phyloP scores from a whole-genome alignment of 2,113 vertebrate species.

The Podarcis cretensis region DNA sequence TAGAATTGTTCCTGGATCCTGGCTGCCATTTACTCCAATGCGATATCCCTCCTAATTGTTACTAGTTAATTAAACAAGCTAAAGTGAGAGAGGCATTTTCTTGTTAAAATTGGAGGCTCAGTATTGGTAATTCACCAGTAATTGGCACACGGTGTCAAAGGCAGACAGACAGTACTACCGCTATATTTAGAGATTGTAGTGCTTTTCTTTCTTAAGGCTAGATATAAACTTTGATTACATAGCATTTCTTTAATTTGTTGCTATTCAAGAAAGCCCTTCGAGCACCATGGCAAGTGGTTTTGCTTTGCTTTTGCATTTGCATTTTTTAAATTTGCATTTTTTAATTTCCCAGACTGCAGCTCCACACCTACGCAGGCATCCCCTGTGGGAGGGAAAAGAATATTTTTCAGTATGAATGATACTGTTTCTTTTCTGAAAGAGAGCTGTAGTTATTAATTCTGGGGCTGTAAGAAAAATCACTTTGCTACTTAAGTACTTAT shows the following conservation, averaged over 20 bases:
- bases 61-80: conserved; percentile 71
- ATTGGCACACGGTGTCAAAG: conserved; percentile 61
- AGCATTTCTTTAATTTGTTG: conserved; percentile 81
- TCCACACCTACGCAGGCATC: conserved; percentile 74
- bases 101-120: conserved; percentile 48
- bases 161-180: conserved; percentile 44
- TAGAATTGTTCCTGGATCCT: conserved; percentile 21
- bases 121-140: conserved; percentile 49
- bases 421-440: conserved; percentile 70
- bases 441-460: conserved; percentile 70
- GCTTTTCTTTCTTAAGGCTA: conserved; percentile 76
- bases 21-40: conserved; percentile 28
- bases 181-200: conserved; percentile 76
- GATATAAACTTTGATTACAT: conserved; percentile 83
- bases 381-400: conserved; percentile 71
- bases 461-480: conserved; percentile 60
- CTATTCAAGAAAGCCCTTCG: conserved; percentile 79
- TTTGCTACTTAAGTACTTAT: conserved; percentile 56
- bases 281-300: conserved; percentile 68
- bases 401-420: conserved; percentile 76
- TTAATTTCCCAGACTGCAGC: conserved; percentile 79
- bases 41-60: conserved; percentile 65
- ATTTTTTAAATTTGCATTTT: conserved; percentile 82
- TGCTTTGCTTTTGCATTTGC: conserved; percentile 76
- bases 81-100: conserved; percentile 57